Conservation (phyloP, 2,113 vertebrate genomes). For the Corythaeola cristata region DNA sequence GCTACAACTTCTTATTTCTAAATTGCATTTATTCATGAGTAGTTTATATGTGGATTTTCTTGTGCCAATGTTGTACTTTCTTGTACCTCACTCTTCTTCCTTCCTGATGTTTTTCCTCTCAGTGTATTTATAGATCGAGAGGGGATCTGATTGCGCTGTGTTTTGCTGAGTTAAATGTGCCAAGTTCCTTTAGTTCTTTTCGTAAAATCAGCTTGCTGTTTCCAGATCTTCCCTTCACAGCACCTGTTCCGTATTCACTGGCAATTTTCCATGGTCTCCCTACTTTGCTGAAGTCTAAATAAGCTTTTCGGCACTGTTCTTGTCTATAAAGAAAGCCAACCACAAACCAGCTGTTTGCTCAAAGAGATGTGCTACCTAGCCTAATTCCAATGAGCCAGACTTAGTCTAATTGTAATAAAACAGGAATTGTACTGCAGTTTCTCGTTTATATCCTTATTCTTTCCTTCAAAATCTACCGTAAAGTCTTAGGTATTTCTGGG, state of each 20-base stretch:
- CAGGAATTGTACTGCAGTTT: background rate
- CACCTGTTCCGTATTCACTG: background rate
- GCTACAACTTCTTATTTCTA: background rate
- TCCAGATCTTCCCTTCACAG: background rate
- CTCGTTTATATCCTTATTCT: background rate
- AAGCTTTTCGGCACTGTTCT: background rate
- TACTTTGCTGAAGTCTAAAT: background rate
- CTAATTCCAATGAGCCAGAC: background rate
- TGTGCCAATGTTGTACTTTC: background rate
- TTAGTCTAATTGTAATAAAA: background rate
- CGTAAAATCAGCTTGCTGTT: constrained; percentile 8
- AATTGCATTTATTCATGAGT: background rate
- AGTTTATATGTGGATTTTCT: background rate
- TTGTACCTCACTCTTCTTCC: background rate
- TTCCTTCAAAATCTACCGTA: background rate
- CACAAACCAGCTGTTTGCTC: background rate
- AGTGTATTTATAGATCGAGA: constrained; percentile 8
- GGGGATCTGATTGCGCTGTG: background rate
- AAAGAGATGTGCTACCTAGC: background rate
- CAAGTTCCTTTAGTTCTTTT: background rate
- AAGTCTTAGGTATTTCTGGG: background rate
- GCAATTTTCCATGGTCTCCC: background rate
- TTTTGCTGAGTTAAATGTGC: background rate
- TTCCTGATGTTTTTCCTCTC: constrained; percentile 7
- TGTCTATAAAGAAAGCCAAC: background rate